Evolutionary conservation across 2,888 invertebrate genomes (phyloP).

Genomic region (Lepidochrysops patricia): DNA sequence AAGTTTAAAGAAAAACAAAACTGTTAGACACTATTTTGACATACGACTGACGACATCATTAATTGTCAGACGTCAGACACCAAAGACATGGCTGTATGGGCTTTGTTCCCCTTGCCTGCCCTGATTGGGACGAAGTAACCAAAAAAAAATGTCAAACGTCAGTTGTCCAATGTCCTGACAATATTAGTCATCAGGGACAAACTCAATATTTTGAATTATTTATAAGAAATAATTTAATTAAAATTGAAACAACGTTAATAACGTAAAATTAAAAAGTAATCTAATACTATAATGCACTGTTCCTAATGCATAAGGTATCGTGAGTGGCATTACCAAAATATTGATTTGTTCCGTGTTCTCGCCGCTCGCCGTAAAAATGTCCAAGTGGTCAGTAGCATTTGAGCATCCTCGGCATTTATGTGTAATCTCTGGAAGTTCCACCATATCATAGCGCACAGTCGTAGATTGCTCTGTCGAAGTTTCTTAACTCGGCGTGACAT

Average conservation of each 20-base stretch:
- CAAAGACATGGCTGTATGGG: too few relatives aligned
- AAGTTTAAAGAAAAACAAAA: too few relatives aligned
- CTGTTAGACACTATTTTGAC: too few relatives aligned
- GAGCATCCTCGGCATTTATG: not conserved
- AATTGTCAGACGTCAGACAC: not conserved
- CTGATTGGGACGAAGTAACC: too few relatives aligned
- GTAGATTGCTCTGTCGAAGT: too few relatives aligned
- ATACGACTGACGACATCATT: too few relatives aligned
- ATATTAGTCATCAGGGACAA: too few relatives aligned
- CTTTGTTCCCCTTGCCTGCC: too few relatives aligned
- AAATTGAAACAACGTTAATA: not conserved
- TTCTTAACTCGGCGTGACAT: too few relatives aligned
- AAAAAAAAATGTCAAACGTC: not conserved
- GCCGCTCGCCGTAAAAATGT: slow-evolving; percentile 36
- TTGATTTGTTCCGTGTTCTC: not conserved
- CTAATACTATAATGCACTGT: not conserved
- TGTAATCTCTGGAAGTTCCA: not conserved
- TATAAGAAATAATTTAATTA: not conserved
- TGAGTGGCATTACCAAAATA: not conserved
- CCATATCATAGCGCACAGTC: too few relatives aligned
- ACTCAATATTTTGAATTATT: not conserved
- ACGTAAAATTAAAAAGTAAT: not conserved
- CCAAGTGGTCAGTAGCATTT: slow-evolving; percentile 47
- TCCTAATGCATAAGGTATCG: not conserved
- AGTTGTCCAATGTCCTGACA: not conserved